Conservation (phyloP, 2,797 vertebrate species). For the Numenius phaeopus region DNA sequence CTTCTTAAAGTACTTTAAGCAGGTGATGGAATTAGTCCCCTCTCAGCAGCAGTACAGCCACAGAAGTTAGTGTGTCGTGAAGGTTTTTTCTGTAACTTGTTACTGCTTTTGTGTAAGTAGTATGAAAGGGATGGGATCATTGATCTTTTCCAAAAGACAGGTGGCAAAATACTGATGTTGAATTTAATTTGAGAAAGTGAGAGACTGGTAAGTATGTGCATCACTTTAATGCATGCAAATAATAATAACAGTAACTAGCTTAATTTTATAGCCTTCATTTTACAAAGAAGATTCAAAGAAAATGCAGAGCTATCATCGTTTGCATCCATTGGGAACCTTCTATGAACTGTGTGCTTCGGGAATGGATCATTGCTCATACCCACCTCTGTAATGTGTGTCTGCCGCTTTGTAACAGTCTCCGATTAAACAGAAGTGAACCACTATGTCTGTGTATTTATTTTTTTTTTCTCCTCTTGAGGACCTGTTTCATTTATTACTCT, state of each 20-base stretch:
- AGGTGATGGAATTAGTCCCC: not conserved
- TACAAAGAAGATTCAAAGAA: slow-evolving; percentile 42
- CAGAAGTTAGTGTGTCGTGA: not conserved
- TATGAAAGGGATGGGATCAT: not conserved
- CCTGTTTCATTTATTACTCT: not conserved
- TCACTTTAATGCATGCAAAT: slow-evolving; percentile 75
- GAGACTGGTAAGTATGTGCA: slow-evolving; percentile 78
- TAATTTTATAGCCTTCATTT: slow-evolving; percentile 48
- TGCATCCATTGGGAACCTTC: not conserved
- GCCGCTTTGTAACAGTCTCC: not conserved
- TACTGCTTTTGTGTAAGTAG: not conserved
- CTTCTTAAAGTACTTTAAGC: not conserved
- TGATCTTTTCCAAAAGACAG: slow-evolving; percentile 40
- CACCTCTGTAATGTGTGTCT: not conserved
- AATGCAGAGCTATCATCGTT: not conserved
- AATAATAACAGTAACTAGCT: slow-evolving; percentile 34
- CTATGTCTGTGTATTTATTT: not conserved
- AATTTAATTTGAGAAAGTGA: slow-evolving; percentile 63
- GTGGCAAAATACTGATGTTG: slow-evolving; percentile 37
- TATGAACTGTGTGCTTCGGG: not conserved
- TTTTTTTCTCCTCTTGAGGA: not conserved
- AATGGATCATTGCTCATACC: not conserved
- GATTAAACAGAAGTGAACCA: slow-evolving; percentile 57
- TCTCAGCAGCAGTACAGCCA: not conserved
- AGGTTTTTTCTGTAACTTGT: not conserved